Evolutionary conservation across 2,888 invertebrate species (phyloP), one percentile per base, ranked within the genome.

Genomic region (Piscicola geometra): DNA sequence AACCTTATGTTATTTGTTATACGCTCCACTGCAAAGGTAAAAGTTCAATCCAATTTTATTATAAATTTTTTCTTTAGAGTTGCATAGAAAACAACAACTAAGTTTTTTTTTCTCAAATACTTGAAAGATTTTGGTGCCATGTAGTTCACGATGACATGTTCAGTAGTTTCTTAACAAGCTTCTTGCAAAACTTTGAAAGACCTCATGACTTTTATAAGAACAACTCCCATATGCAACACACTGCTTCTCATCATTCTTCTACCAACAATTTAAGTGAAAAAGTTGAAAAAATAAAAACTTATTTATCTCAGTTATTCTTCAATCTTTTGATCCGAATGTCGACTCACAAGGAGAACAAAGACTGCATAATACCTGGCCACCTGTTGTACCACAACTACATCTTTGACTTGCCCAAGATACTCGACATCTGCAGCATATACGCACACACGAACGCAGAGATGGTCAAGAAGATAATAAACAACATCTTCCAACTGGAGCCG

Each of bases 361-460:
- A 84, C 52, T 75, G 81, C 77, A 81, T 81, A 88, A 90, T 93
- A 83, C 88, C 87, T 0, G 90, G 90, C 0, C 88, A 89, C 5
- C 82, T 92, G n/a, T 83, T 93, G 70, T 93, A 93, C 84, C 88
- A 91, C 77, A 90, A 92, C 80, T 92, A 90, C 84, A 86, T 94
- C 79, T 90, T 93, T 81, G 92, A 93, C n/a, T 88, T 93, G 79
- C 92, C 93, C 0, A 90, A 91, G 82, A 85, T 93, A 73, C 89
- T 92, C 86, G 93, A 93, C 83, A 84, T 93, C 18, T 90, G 92
- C 82, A 88, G 90, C 60, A 87, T 91, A 12, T 92, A 91, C 80
- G 92, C 91, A 0, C 87, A 88, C 33, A 89, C 89, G 71, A 92
- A 93, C 82, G 81, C 86, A 0, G 82, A 84, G 71, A 86, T 91